These are phyloP conservation scores for Pachymerium ferrugineum DNA, from an alignment of 2,888 invertebrate genomes.

Conservation along the genomic window DNA sequence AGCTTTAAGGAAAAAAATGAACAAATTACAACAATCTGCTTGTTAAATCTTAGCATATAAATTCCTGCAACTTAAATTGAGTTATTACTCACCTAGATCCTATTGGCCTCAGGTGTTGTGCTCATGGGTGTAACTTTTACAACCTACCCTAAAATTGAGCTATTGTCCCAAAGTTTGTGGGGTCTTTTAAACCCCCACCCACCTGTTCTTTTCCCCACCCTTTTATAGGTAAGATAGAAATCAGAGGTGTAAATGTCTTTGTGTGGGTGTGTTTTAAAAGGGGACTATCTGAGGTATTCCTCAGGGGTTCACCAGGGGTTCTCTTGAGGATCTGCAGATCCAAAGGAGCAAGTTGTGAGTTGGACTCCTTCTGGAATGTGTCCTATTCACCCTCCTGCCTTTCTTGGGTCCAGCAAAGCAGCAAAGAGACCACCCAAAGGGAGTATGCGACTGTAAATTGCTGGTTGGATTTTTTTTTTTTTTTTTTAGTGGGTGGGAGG, in stretches of 20 bases:
- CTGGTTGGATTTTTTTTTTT: not conserved
- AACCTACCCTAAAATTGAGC: slow-evolving; percentile 10
- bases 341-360: not conserved
- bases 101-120: slow-evolving; percentile 3
- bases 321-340: not conserved
- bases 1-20: slow-evolving; percentile 2
- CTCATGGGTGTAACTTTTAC: slow-evolving; percentile 1
- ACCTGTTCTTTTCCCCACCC: slow-evolving; percentile 12
- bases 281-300: too few species aligned
- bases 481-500: not conserved
- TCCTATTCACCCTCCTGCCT: not conserved
- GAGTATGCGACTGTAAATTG: slow-evolving; percentile 11
- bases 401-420: not conserved
- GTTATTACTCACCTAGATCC: slow-evolving; percentile 15
- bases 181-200: not conserved
- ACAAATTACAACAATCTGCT: slow-evolving; percentile 7
- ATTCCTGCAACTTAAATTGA: slow-evolving; percentile 11
- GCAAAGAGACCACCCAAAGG: slow-evolving; percentile 13
- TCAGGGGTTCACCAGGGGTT: not conserved
- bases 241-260: not conserved
- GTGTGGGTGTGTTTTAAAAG: slow-evolving; percentile 5
- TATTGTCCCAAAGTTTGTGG: slow-evolving; percentile 8
- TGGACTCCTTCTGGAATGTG: not conserved
- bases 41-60: not conserved
- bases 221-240: slow-evolving; percentile 11